These are phyloP conservation scores for Vimba vimba DNA, from an alignment of 2,113 vertebrate species.

Conservation along the genomic window DNA sequence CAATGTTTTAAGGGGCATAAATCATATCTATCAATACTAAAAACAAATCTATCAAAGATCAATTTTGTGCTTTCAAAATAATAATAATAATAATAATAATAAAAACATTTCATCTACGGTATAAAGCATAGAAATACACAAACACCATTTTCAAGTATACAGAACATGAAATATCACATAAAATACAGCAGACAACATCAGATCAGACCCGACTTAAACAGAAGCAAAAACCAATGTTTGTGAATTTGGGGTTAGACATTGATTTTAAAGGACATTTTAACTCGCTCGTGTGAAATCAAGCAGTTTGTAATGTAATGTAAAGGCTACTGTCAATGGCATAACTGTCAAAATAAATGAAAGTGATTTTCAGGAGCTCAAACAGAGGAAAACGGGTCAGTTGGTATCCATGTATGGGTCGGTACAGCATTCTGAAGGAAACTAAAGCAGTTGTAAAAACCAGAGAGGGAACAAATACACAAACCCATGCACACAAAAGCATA, in stretches of 20 bases:
- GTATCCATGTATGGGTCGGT: neutral
- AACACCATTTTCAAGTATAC: conserved; percentile 56
- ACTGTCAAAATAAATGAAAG: neutral
- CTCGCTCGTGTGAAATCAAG: neutral
- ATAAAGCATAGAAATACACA: conserved; percentile 40
- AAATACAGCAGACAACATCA: conserved; percentile 18
- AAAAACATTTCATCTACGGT: conserved; percentile 48
- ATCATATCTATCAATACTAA: neutral
- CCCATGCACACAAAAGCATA: neutral
- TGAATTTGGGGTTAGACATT: neutral
- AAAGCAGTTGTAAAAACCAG: neutral
- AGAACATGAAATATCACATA: conserved; percentile 30
- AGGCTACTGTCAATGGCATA: neutral
- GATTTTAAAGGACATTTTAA: neutral
- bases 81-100: conserved; percentile 50
- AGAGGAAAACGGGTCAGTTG: neutral
- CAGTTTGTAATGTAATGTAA: neutral
- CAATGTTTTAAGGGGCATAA: neutral
- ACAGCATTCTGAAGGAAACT: neutral
- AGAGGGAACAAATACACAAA: neutral
- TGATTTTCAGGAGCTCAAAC: neutral
- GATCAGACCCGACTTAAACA: conserved; percentile 39
- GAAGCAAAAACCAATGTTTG: neutral
- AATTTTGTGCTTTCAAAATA: conserved; percentile 52
- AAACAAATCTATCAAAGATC: conserved; percentile 8